Evolutionary conservation across 1,140 invertebrate genomes (phyloP).

Genomic region (Metaphire vulgaris): DNA sequence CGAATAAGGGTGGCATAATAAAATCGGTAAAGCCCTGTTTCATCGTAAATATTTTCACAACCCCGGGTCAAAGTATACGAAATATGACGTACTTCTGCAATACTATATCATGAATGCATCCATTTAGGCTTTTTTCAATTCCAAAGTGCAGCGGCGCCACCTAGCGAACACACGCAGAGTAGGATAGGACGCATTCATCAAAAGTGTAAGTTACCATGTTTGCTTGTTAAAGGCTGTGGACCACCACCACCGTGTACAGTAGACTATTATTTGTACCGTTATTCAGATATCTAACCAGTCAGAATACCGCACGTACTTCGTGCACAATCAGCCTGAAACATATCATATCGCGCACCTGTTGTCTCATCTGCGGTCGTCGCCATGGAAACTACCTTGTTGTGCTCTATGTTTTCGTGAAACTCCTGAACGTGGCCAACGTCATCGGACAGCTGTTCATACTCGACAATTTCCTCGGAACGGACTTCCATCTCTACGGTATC

Average conservation of each 20-base stretch:
- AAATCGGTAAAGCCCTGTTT: no score
- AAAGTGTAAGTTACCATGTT: no score
- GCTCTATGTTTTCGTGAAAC: constrained; percentile 53
- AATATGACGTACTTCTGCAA: no score
- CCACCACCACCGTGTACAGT: background rate
- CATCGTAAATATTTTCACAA: no score
- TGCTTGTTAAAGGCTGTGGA: no score
- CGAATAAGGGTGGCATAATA: no score
- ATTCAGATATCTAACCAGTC: constrained; percentile 22
- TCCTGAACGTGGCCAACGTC: constrained; percentile 48
- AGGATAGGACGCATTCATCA: no score
- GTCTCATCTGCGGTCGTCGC: constrained; percentile 50
- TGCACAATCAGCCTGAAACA: constrained; percentile 32
- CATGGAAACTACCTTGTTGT: constrained; percentile 54
- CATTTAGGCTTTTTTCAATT: no score
- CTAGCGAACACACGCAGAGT: no score
- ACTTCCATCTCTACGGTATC: constrained; percentile 47
- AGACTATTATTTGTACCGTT: background rate
- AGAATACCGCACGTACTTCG: constrained; percentile 15
- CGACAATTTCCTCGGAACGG: constrained; percentile 43
- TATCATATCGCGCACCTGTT: constrained; percentile 35
- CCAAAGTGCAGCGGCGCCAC: no score
- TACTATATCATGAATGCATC: no score
- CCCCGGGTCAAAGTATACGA: no score
- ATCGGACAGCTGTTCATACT: constrained; percentile 49